A percentile compares a stretch with the other conserved stretches of the same genome.
These are phyloP conservation scores for Trididemnum nubilum DNA, from an alignment of 23 tunicate genomes.

Conservation along the genomic window DNA sequence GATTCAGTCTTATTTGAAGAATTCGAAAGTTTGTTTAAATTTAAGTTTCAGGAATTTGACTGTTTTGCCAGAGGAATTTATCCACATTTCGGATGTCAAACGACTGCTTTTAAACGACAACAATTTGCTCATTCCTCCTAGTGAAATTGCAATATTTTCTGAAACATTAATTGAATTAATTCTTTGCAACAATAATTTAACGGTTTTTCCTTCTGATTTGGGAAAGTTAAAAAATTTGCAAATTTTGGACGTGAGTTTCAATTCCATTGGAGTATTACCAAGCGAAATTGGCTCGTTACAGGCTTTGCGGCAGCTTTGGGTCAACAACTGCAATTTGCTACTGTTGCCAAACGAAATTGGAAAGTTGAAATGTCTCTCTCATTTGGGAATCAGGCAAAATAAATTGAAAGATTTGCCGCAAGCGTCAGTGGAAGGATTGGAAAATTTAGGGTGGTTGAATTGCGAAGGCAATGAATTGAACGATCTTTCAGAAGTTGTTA, in stretches of 20 bases:
- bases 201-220: constrained; percentile 43
- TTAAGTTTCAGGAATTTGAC: constrained; percentile 30
- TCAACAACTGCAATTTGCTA: constrained; percentile 36
- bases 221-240: constrained; percentile 28
- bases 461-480: constrained; percentile 23
- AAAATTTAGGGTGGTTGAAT: constrained; percentile 30
- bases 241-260: constrained; percentile 25
- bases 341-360: constrained; percentile 38
- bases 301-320: constrained; percentile 36
- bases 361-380: constrained; percentile 1
- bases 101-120: constrained; percentile 43
- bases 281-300: constrained; percentile 31
- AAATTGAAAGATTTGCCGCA: constrained; percentile 29
- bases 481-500: background rate
- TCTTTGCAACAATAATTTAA: constrained; percentile 36
- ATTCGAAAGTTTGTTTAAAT: constrained; percentile 15
- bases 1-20: background rate
- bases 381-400: constrained; percentile 37
- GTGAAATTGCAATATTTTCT: constrained; percentile 28
- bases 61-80: constrained; percentile 19
- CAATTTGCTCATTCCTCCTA: constrained; percentile 42
- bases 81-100: constrained; percentile 2
- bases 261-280: constrained; percentile 28
- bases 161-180: constrained; percentile 31
- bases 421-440: constrained; percentile 5